Base-by-base conservation (phyloP, 2,797 vertebrate genomes). In the Bradypus variegatus region DNA sequence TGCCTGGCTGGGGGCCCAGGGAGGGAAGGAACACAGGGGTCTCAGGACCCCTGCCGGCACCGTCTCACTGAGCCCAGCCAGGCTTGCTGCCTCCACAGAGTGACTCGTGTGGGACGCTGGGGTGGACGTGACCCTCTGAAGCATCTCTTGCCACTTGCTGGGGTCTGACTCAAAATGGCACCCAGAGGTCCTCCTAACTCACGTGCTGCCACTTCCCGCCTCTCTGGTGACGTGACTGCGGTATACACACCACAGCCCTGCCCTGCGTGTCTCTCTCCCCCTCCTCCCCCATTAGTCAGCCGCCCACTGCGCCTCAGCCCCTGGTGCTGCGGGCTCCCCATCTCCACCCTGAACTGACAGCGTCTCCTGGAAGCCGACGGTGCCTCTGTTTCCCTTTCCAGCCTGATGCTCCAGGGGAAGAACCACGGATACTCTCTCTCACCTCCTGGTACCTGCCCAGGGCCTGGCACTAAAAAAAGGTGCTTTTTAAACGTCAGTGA, bases 301-400 rank as follows among this genome's bases (percentile, higher is more conserved):
- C 60, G 45, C 33, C 6, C 19, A 65, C 69, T 27, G 16, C 27
- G 25, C 69, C n/a, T n/a, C n/a, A n/a, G n/a, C n/a, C 41, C 8
- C 41, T 45, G 41, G 41, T 45, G 41, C 31, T 31, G n/a, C 0
- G 1, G 15, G 15, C 65, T 19, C 27, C 41, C 76, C 3, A 5
- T 38, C 81, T n/a, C 58, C 18, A 69, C 58, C 53, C 10, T 5
- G 45, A 36, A 45, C 3, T 8, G 80, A 25, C 29, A 1, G 21
- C 1, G 0, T 48, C 82, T 8, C 55, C 3, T 12, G 21, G 48
- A 79, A n/a, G 38, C 27, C 5, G 31, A 36, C 1, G 9, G 2
- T 13, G 48, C 36, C 6, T 73, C 67, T 36, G 55, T 33, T 2
- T 36, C 77, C 76, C 6, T 55, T 31, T 25, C 25, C 36, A 64